These are phyloP conservation scores for Pararge aegeria DNA, from an alignment of 1,140 invertebrate species.

Conservation along the genomic window DNA sequence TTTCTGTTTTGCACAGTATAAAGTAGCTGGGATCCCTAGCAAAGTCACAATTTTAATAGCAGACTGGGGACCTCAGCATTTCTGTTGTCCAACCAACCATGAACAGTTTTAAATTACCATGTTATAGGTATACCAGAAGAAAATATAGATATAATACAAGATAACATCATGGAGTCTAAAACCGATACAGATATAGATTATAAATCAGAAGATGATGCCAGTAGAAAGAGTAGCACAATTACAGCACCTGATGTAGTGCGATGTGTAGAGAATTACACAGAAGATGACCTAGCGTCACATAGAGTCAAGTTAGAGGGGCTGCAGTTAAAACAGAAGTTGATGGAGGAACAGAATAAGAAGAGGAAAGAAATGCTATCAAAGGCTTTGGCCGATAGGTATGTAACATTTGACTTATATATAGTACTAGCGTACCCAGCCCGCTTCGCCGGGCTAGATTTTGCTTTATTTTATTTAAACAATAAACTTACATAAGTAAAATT, in stretches of 20 bases:
- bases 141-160: conserved; percentile 6
- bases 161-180: conserved; percentile 15
- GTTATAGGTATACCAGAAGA: conserved; percentile 32
- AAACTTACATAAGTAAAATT: no score
- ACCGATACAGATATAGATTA: conserved; percentile 23
- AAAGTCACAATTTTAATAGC: no score
- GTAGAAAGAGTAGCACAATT: conserved; percentile 41
- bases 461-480: no score
- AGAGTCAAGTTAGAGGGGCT: conserved; percentile 82
- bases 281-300: conserved; percentile 60
- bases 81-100: no score
- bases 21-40: no score
- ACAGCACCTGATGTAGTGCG: conserved; percentile 57
- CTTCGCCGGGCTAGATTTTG: no score
- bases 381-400: conserved; percentile 85
- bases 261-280: conserved; percentile 59
- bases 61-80: no score
- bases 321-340: conserved; percentile 85
- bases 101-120: no score
- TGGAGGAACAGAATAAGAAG: conserved; percentile 89
- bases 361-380: conserved; percentile 86
- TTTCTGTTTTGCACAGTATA: no score
- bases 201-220: conserved; percentile 8
- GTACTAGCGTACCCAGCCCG: no score
- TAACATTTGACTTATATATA: no score